Evolutionary conservation across 2,113 vertebrate species (phyloP), one percentile per base, ranked within the genome.

Genomic region (Antennarius striatus): DNA sequence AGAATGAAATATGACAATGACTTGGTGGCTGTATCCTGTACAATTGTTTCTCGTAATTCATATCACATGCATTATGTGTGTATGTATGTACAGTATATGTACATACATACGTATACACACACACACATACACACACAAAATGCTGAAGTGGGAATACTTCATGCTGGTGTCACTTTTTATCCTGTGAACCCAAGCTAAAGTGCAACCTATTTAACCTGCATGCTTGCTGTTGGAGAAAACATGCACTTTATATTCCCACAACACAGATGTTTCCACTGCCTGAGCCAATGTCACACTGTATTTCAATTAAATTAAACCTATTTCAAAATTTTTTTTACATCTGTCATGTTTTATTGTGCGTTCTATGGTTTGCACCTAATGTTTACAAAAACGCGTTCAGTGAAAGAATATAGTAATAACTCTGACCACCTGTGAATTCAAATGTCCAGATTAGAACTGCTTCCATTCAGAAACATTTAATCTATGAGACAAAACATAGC

Each of bases 241-340:
- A 52, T 66, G 76, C 75, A 87, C 82, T 85, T 89, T 87, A 85
- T 83, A 63, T 67, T 76, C 65, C 54, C 57, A 47, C 39, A 46
- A 28, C 46, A 49, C 52, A 73, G 68, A 72, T 69, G 57, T 76
- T 67, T 63, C 63, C 82, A 73, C 76, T 54, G 45, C 77, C 79
- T 86, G 82, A 88, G 82, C 75, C 82, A 81, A 68, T 14, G 2
- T 68, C 72, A 75, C 56, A 13, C 42, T 43, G 42, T 43, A 43
- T 12, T 43, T 12, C 11, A 10, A 43, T 43, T 43, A 43, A 43
- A 36, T 36, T 36, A 7, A 36, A 36, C 32, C 32, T 7, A 36
- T 2, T 36, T 2, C 32, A 36, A 36, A 36, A 36, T 36, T 36
- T 4, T 36, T 7, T 36, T 7, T 36, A 36, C 32, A 36, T 36